Percentiles rank a stretch among this genome's conserved stretches.
phyloP scores from a whole-genome alignment of 1,140 invertebrate species.

The Eufriesea mexicana region DNA sequence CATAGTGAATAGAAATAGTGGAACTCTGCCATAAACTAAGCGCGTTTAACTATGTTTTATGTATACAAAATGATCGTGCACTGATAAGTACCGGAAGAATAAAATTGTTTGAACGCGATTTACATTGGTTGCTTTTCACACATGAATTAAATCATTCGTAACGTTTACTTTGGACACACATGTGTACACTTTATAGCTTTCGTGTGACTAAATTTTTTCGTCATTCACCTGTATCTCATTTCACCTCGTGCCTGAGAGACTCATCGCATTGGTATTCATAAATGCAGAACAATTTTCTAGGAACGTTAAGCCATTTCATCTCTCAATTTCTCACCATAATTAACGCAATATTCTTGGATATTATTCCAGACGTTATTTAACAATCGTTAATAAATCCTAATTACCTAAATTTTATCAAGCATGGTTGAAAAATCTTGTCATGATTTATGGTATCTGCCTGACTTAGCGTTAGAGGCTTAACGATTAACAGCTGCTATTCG shows the following conservation, averaged over 20 bases:
- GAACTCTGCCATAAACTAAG: not conserved
- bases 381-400: too few species aligned
- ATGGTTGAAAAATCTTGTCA: too few species aligned
- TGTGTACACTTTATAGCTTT: not conserved
- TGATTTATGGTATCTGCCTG: too few species aligned
- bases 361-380: too few species aligned
- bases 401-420: too few species aligned
- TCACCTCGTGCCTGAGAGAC: too few species aligned
- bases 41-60: not conserved
- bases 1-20: not conserved
- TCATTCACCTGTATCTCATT: not conserved
- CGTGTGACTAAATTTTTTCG: not conserved
- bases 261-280: too few species aligned
- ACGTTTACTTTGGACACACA: not conserved
- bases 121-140: not conserved
- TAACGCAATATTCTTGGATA: too few species aligned
- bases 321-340: too few species aligned
- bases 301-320: too few species aligned
- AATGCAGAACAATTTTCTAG: too few species aligned
- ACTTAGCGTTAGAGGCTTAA: too few species aligned
- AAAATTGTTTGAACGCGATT: constrained; percentile 1
- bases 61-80: not conserved
- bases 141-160: not conserved
- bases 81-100: constrained; percentile 5
- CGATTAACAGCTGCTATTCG: not conserved